A percentile compares a stretch with the other conserved stretches of the same genome.
Conservation (phyloP, 2,888 invertebrate species). For the Pardosa pseudoannulata region DNA sequence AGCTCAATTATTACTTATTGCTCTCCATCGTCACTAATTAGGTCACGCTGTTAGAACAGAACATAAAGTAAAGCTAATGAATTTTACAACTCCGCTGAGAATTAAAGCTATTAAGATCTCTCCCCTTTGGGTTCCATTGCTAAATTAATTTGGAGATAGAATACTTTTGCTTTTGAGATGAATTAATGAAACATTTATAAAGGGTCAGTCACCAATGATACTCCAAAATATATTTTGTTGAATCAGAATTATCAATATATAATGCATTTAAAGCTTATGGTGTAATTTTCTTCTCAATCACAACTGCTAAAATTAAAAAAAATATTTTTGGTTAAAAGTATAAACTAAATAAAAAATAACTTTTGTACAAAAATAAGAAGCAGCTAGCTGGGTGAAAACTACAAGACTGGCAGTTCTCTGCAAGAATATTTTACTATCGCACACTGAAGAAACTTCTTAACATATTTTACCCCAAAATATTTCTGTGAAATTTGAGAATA, state of each 20-base stretch:
- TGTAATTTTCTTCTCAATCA: too few relatives aligned
- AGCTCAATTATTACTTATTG: background rate
- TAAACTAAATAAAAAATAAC: too few relatives aligned
- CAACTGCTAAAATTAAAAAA: too few relatives aligned
- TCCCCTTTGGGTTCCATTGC: background rate
- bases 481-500: too few relatives aligned
- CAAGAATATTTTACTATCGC: too few relatives aligned
- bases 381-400: too few relatives aligned
- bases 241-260: background rate
- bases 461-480: too few relatives aligned
- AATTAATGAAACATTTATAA: background rate
- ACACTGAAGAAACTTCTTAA: too few relatives aligned
- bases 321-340: too few relatives aligned
- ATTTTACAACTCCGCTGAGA: background rate
- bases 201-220: background rate
- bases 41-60: background rate
- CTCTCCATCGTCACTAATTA: background rate
- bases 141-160: background rate
- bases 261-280: too few relatives aligned
- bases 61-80: slow-evolving; percentile 3
- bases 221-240: background rate
- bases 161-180: background rate
- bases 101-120: background rate
- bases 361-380: too few relatives aligned
- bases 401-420: too few relatives aligned